Conservation (phyloP, 2,888 invertebrate genomes). For the Eurytoma adleriae region DNA sequence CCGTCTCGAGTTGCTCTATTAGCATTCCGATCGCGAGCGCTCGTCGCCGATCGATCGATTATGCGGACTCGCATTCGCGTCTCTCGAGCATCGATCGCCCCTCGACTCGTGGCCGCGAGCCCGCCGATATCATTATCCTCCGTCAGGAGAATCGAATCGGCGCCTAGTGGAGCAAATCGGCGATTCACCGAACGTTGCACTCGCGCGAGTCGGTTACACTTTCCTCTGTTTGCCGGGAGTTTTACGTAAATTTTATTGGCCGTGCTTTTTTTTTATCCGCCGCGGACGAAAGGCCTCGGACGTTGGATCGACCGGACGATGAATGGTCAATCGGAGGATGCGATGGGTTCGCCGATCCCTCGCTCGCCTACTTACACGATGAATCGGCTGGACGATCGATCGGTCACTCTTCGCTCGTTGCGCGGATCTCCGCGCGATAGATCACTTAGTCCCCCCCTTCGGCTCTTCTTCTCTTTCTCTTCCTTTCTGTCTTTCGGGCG, state of each 20-base stretch:
- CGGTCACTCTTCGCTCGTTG: slow-evolving; percentile 56
- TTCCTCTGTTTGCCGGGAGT: slow-evolving; percentile 49
- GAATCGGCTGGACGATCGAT: slow-evolving; percentile 62
- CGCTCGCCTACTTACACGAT: slow-evolving; percentile 17
- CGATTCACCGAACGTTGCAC: slow-evolving; percentile 19
- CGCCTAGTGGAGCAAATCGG: slow-evolving; percentile 7
- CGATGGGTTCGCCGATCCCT: slow-evolving; percentile 4
- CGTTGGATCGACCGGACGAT: slow-evolving; percentile 9
- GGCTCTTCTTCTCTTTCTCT: slow-evolving; percentile 8
- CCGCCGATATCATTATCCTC: slow-evolving; percentile 23
- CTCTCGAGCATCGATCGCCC: not conserved
- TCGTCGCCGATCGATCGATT: slow-evolving; percentile 25
- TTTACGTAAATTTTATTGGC: slow-evolving; percentile 23
- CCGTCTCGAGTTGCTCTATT: slow-evolving; percentile 19
- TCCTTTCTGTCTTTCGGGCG: slow-evolving; percentile 48
- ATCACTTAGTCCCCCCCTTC: slow-evolving; percentile 42
- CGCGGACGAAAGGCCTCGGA: not conserved
- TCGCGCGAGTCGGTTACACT: slow-evolving; percentile 49
- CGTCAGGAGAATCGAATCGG: slow-evolving; percentile 26
- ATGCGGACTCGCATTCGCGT: not conserved
- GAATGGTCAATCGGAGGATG: slow-evolving; percentile 12
- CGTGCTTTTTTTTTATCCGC: not conserved
- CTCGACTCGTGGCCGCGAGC: not conserved
- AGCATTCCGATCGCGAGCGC: slow-evolving; percentile 26
- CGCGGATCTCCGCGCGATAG: slow-evolving; percentile 23